Conservation (phyloP, 2,113 vertebrate genomes). For the Bos taurus region ARS-UCD2.0 NC_037340.1:66474501-66475000, state of each 20-base stretch:
- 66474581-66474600: not conserved
- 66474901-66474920: not conserved
- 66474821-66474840: accelerated
- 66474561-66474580: not conserved
- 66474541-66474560: not conserved
- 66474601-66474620: not conserved
- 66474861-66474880: not conserved
- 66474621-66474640: not conserved
- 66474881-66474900: not conserved
- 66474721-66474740: not conserved
- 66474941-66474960: not conserved
- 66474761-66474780: not conserved
- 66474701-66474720: not conserved
- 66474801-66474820: not conserved
- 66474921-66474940: not conserved
- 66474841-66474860: not conserved
- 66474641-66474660: not conserved
- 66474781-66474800: not conserved
- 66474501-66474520: not conserved
- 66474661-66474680: not conserved
- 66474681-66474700: not conserved
- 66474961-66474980: not conserved
- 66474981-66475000: not conserved
- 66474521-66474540: not conserved
- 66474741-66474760: not conserved